Evolutionary conservation across 2,797 vertebrate genomes (phyloP).

Genomic region (Hippopotamyrus pictus): DNA sequence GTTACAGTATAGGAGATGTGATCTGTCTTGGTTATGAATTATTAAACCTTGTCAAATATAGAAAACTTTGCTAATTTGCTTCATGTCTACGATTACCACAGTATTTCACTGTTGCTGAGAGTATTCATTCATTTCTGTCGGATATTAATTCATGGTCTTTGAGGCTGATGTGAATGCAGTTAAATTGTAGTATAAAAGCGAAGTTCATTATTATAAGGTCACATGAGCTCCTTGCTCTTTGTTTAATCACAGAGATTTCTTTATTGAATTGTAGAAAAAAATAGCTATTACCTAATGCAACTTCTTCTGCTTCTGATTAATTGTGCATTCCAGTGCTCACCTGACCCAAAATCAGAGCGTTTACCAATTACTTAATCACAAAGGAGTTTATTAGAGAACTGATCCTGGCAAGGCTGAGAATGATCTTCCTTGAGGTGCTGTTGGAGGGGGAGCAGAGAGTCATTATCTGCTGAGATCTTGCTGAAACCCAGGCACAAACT

Average conservation of each 20-base stretch:
- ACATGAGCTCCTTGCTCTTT: constrained; percentile 26
- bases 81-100: background rate
- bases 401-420: background rate
- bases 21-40: background rate
- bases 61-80: background rate
- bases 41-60: constrained; percentile 4
- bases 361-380: background rate
- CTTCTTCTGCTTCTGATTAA: background rate
- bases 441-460: background rate
- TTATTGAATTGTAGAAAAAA: constrained; percentile 38
- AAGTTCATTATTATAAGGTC: constrained; percentile 29
- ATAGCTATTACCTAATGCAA: constrained; percentile 33
- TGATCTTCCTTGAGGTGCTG: background rate
- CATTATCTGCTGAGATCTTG: background rate
- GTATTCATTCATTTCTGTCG: background rate
- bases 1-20: background rate
- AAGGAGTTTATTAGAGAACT: background rate
- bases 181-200: constrained; percentile 14
- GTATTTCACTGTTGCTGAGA: background rate
- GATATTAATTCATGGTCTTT: background rate
- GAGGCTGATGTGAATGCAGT: background rate
- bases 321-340: constrained; percentile 5
- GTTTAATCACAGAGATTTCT: constrained; percentile 43
- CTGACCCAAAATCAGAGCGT: background rate
- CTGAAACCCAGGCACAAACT: background rate